A percentile compares a stretch with the other conserved stretches of the same genome.
Conservation (phyloP, 37 sponge, comb jelly and placozoan species). For the Corticium candelabrum region DNA sequence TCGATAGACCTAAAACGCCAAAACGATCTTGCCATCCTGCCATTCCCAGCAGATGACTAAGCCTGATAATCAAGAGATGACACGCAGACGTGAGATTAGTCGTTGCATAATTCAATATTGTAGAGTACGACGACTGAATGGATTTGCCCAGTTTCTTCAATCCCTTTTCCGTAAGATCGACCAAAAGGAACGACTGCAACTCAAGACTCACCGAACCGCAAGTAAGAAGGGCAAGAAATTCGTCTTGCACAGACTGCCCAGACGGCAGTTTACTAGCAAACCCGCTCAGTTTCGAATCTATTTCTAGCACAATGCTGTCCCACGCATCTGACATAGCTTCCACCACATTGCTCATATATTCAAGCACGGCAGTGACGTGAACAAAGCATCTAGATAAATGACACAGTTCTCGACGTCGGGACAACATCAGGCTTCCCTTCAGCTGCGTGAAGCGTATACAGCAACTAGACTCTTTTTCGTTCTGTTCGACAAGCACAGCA, state of each 20-base stretch:
- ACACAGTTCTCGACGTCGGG: background rate
- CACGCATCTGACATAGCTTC: background rate
- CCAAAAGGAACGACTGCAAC: background rate
- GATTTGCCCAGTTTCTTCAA: background rate
- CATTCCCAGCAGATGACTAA: background rate
- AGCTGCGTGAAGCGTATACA: too few species aligned
- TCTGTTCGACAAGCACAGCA: background rate
- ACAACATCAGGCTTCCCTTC: background rate
- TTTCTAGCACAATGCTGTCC: background rate
- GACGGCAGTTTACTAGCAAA: background rate
- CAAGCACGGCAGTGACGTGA: background rate
- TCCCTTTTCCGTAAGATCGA: background rate
- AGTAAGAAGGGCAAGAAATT: background rate
- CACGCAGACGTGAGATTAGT: background rate
- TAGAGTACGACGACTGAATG: background rate
- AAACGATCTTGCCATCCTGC: background rate
- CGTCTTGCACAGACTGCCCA: background rate
- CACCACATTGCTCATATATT: background rate
- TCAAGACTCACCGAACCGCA: background rate
- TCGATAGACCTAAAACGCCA: background rate
- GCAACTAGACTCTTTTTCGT: too few species aligned
- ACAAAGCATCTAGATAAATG: background rate
- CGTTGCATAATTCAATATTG: background rate
- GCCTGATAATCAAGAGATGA: background rate
- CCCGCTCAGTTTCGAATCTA: background rate